These are phyloP conservation scores for Caenorhabditis angaria DNA, from an alignment of 2,888 invertebrate species.

Conservation along the genomic window DNA sequence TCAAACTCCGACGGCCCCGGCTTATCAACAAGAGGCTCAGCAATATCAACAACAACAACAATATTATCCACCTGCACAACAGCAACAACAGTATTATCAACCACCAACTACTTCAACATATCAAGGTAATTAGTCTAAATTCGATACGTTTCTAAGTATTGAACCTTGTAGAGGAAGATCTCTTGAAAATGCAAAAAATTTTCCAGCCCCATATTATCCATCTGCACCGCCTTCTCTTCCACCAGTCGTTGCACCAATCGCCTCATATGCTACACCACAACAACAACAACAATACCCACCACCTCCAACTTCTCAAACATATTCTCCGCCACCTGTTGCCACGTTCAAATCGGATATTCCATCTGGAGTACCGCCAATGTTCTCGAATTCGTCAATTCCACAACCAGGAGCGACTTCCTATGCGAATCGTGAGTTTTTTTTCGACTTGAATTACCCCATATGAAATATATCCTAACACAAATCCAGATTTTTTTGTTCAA, in stretches of 20 bases:
- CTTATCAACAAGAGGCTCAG: conserved; percentile 14
- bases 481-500: neutral
- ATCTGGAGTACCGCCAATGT: conserved; percentile 44
- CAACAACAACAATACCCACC: conserved; percentile 3
- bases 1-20: neutral
- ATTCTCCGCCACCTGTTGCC: conserved; percentile 22
- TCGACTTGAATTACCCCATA: no score
- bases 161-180: no score
- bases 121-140: conserved; percentile 18
- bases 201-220: conserved; percentile 30
- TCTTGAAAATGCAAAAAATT: neutral
- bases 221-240: conserved; percentile 17
- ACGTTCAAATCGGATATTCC: conserved; percentile 37
- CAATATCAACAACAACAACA: conserved; percentile 11
- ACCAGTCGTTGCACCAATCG: conserved; percentile 2
- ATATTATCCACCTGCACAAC: conserved; percentile 9
- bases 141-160: no score
- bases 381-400: conserved; percentile 24
- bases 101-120: conserved; percentile 18
- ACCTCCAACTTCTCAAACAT: conserved; percentile 16
- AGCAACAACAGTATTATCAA: conserved; percentile 16
- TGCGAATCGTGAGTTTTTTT: conserved; percentile 23
- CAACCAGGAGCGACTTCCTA: conserved; percentile 35
- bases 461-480: no score
- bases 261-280: conserved; percentile 2